Evolutionary conservation across 2,113 vertebrate species (phyloP), one percentile per base, ranked within the genome.

Genomic region (Nesogale talazaci): DNA sequence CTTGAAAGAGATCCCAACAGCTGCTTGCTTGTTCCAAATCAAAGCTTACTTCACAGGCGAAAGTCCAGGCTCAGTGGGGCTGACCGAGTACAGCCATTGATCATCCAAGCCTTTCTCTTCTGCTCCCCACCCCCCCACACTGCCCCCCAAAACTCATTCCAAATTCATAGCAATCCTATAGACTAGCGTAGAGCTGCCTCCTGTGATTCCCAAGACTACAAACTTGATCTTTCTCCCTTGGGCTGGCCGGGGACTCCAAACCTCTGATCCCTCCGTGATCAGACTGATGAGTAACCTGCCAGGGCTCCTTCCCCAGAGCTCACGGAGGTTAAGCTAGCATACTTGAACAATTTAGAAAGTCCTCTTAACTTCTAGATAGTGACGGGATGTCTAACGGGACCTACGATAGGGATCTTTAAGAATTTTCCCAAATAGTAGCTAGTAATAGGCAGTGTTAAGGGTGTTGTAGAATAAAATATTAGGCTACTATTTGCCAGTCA

Each of bases 31-130:
- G 29, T 67, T 65, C 77, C 52, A 10, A 38, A 46, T 52, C 10
- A 46, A 6, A 46, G 57, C 27, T 27, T 59, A 16, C n/a, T 22
- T 22, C 67, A 10, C 1, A 72, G 52, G 23, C 11, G n/a, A 4
- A 12, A n/a, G 46, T 7, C 14, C 0, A 0, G 14, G 34, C 22
- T 15, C 25, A 83, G 20, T 0, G 31, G 4, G 16, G 27, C 20
- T 75, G 29, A 56, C 42, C 42, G 10, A 46, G 42, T 10, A 6
- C 42, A 46, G 42, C 42, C 42, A 46, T 46, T 46, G 42, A 46
- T 46, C 42, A 46, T 10, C 42, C 42, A 5, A 6, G 42, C 42
- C 42, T 46, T 46, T 10, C 42, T 46, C 42, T 46, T 46, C 42
- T 46, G 42, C 42, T 46, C 42, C 42, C 42, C 42, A 46, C 10